A percentile compares a stretch with the other conserved stretches of the same genome.
Evolutionary conservation across 1,140 invertebrate species (phyloP).

Genomic region (Drosophila suzukii): DNA sequence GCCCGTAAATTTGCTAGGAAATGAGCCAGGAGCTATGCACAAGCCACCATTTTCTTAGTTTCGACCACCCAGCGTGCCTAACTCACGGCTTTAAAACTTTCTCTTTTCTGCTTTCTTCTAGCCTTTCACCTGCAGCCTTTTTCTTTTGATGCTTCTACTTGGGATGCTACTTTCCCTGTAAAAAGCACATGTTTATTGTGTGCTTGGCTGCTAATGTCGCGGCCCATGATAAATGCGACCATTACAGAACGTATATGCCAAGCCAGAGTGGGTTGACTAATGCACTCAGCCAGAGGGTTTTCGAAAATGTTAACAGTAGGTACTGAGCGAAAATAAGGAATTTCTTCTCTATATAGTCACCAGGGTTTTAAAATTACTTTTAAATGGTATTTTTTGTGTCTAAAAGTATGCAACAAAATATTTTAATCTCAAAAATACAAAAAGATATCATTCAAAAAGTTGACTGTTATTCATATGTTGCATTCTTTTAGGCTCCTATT

Average conservation of each 20-base stretch:
- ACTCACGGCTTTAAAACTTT: slow-evolving; percentile 25
- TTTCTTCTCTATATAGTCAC: too few species aligned
- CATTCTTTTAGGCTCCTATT: too few species aligned
- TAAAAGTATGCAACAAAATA: too few species aligned
- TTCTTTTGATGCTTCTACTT: slow-evolving; percentile 7
- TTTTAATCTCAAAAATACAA: too few species aligned
- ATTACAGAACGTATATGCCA: slow-evolving; percentile 61
- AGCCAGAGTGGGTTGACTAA: slow-evolving; percentile 64
- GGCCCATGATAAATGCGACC: slow-evolving; percentile 67
- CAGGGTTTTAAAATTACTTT: too few species aligned
- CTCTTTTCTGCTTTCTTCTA: slow-evolving; percentile 1
- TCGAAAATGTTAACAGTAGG: slow-evolving; percentile 4
- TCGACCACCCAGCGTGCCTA: slow-evolving; percentile 10
- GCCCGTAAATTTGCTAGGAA: slow-evolving; percentile 45
- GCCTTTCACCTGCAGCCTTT: neutral
- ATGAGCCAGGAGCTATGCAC: slow-evolving; percentile 12
- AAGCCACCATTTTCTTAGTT: neutral
- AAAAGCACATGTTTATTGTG: slow-evolving; percentile 39
- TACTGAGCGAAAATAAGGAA: neutral
- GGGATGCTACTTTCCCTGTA: slow-evolving; percentile 2
- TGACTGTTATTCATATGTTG: too few species aligned
- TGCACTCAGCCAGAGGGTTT: slow-evolving; percentile 23
- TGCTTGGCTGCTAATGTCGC: slow-evolving; percentile 42
- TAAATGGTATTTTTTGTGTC: too few species aligned
- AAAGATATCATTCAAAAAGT: too few species aligned